A percentile compares a stretch with the other conserved stretches of the same genome.
phyloP scores from a whole-genome alignment of 1,140 invertebrate genomes.

The Stegodyphus mimosarum region DNA sequence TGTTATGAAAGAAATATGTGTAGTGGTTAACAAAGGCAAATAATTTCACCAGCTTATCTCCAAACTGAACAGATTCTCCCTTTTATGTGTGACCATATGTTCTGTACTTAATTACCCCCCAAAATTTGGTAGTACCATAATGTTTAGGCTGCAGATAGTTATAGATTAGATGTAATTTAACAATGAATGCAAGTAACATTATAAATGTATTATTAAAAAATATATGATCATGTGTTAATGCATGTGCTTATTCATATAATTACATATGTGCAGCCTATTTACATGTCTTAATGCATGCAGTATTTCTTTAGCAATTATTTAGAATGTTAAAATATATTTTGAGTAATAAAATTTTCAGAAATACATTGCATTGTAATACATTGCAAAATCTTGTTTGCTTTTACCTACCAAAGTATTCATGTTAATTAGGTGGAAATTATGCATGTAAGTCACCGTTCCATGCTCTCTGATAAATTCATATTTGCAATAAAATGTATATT shows the following conservation, averaged over 20 bases:
- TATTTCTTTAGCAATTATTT: constrained; percentile 15
- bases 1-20: too few species aligned
- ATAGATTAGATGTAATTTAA: constrained; percentile 39
- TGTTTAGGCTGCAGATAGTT: constrained; percentile 4
- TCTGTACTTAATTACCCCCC: too few species aligned
- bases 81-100: too few species aligned
- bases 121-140: neutral
- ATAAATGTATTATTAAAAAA: constrained; percentile 30
- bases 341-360: neutral
- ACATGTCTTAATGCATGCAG: constrained; percentile 22
- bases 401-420: neutral
- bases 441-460: too few species aligned
- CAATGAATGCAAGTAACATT: constrained; percentile 7
- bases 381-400: constrained; percentile 34
- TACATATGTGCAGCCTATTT: constrained; percentile 24
- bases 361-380: neutral
- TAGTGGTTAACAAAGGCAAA: too few species aligned
- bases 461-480: too few species aligned
- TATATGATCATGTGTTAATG: constrained; percentile 36
- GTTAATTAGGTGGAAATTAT: too few species aligned
- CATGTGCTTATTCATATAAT: constrained; percentile 28
- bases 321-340: constrained; percentile 17
- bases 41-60: too few species aligned
- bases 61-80: too few species aligned
- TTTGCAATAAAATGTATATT: too few species aligned